These are phyloP conservation scores for Gymnothorax javanicus DNA, from an alignment of 2,797 vertebrate species.

Conservation along the genomic window DNA sequence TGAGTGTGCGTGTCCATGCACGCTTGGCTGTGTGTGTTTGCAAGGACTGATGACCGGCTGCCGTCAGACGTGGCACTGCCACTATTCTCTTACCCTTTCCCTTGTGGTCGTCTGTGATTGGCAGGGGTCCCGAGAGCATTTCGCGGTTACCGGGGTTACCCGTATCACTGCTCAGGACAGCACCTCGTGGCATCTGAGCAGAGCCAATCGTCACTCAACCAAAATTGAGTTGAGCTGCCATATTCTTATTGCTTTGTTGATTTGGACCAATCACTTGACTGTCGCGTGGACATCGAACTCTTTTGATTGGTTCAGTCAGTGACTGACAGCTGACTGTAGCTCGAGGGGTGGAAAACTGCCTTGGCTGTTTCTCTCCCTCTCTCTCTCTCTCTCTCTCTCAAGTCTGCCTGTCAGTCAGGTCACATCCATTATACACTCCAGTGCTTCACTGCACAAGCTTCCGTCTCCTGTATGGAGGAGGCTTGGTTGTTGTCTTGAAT, in stretches of 20 bases:
- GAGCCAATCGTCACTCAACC: not conserved
- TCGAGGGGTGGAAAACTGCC: not conserved
- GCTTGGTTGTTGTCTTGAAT: slow-evolving; percentile 23
- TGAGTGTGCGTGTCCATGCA: slow-evolving; percentile 16
- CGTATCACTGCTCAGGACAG: slow-evolving; percentile 17
- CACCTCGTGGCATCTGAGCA: not conserved
- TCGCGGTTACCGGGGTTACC: slow-evolving; percentile 49
- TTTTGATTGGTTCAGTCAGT: not conserved
- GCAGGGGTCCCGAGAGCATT: slow-evolving; percentile 54
- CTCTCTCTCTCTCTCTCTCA: slow-evolving; percentile 37
- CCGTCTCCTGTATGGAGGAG: slow-evolving; percentile 60
- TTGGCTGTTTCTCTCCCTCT: too few relatives aligned
- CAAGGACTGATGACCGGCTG: slow-evolving; percentile 50
- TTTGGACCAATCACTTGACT: not conserved
- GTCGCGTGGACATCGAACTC: not conserved
- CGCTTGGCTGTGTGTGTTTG: slow-evolving; percentile 41
- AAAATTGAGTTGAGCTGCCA: too few relatives aligned
- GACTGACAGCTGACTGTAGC: slow-evolving; percentile 2
- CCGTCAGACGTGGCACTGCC: slow-evolving; percentile 56
- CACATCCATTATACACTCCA: slow-evolving; percentile 42
- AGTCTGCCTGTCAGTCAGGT: slow-evolving; percentile 42
- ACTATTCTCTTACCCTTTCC: slow-evolving; percentile 38
- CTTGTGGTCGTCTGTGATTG: slow-evolving; percentile 63
- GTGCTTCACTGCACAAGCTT: slow-evolving; percentile 55
- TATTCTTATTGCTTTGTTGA: not conserved